Evolutionary conservation across 2,113 vertebrate genomes (phyloP).

Genomic region (Pavo muticus): DNA sequence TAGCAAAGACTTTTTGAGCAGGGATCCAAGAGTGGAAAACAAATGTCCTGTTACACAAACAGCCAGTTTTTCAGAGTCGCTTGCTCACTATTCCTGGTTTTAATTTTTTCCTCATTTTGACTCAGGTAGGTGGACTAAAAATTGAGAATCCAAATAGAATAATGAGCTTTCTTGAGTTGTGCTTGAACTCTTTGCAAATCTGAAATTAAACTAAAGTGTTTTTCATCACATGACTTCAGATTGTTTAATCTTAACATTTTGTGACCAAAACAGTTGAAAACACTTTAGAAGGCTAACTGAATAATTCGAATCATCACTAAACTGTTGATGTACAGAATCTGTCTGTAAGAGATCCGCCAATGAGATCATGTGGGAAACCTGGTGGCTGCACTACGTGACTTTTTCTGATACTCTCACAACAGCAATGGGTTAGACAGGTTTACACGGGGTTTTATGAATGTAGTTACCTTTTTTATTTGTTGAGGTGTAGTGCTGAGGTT

Average conservation of each 20-base stretch:
- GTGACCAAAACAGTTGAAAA: conserved; percentile 57
- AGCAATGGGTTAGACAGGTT: conserved; percentile 41
- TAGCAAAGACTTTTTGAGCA: conserved; percentile 53
- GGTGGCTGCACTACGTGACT: not conserved
- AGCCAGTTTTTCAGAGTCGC: conserved; percentile 8
- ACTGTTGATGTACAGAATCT: conserved; percentile 52
- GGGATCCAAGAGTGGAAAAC: conserved; percentile 28
- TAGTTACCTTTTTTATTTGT: conserved; percentile 52
- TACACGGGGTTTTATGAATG: conserved; percentile 39
- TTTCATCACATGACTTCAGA: conserved; percentile 53
- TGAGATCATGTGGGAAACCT: conserved; percentile 13
- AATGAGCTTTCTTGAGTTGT: conserved; percentile 47
- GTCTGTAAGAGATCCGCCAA: conserved; percentile 35
- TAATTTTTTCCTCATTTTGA: conserved; percentile 71
- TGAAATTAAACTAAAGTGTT: conserved; percentile 54
- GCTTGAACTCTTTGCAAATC: conserved; percentile 56
- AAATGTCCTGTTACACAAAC: not conserved
- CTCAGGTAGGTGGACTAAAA: conserved; percentile 79
- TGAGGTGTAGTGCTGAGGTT: conserved; percentile 40
- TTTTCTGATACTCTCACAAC: not conserved
- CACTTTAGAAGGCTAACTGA: conserved; percentile 45
- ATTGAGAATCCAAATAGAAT: conserved; percentile 54
- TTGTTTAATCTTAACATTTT: conserved; percentile 63
- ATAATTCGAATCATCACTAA: conserved; percentile 18
- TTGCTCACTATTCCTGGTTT: conserved; percentile 52